A percentile compares a stretch with the other conserved stretches of the same genome.
Conservation (phyloP, 2,797 vertebrate genomes). For the Peromyscus eremicus region DNA sequence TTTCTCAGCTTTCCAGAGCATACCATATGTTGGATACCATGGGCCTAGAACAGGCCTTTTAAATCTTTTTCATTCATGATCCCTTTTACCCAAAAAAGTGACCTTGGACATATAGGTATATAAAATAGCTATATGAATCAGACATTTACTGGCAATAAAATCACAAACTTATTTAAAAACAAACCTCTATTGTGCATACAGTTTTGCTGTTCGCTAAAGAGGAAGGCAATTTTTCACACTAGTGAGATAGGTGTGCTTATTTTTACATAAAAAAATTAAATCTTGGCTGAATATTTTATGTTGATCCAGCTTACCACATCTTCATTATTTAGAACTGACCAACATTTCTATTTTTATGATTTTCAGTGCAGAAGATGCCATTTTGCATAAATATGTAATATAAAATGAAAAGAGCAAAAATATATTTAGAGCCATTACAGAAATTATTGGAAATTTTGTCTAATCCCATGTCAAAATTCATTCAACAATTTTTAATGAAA, state of each 20-base stretch:
- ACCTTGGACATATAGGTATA: not conserved
- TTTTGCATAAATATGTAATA: not conserved
- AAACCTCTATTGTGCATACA: not conserved
- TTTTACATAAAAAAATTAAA: slow-evolving; percentile 4
- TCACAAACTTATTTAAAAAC: not conserved
- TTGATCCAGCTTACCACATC: not conserved
- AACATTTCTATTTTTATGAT: not conserved
- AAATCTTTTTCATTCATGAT: not conserved
- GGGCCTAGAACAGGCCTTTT: not conserved
- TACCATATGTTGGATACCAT: not conserved
- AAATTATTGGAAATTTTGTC: not conserved
- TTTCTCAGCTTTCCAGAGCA: slow-evolving; percentile 30
- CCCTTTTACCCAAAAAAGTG: not conserved
- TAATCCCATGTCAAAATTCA: not conserved
- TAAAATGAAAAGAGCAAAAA: not conserved
- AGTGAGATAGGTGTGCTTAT: not conserved
- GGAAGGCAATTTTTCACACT: not conserved
- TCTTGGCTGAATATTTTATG: not conserved
- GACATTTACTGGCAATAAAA: not conserved
- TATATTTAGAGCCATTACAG: not conserved
- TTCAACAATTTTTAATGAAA: not conserved
- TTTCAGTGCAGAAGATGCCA: not conserved
- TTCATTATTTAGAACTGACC: not conserved
- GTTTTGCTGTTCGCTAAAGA: not conserved
- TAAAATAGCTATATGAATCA: not conserved